phyloP scores from a whole-genome alignment of 1,140 invertebrate species.

The Periplaneta americana region DNA sequence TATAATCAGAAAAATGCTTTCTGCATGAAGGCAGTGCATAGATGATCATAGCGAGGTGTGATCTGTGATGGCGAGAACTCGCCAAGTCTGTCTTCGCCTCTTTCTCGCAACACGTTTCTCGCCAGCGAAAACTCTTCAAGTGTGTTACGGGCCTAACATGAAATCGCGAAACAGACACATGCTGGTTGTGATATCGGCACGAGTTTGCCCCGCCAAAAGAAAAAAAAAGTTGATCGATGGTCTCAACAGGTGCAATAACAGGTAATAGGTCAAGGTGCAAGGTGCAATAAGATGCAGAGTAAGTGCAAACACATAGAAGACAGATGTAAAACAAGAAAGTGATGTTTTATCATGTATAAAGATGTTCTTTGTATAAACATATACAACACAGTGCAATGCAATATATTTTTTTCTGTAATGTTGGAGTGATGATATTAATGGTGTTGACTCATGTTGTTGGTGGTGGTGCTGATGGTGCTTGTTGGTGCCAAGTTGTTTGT shows the following conservation, averaged over 20 bases:
- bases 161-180: too few relatives aligned
- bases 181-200: too few relatives aligned
- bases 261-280: background rate
- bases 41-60: too few relatives aligned
- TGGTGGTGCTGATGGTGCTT: constrained; percentile 7
- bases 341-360: background rate
- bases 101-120: too few relatives aligned
- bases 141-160: too few relatives aligned
- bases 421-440: background rate
- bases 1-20: too few relatives aligned
- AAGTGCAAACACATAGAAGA: background rate
- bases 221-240: background rate
- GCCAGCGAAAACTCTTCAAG: too few relatives aligned
- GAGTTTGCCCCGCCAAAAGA: too few relatives aligned
- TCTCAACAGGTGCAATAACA: background rate
- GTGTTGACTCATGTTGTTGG: background rate
- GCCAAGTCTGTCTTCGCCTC: too few relatives aligned
- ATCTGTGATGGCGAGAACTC: too few relatives aligned
- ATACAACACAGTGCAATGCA: background rate
- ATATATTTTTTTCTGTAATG: background rate
- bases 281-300: background rate
- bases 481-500: constrained; percentile 1
- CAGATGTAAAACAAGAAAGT: background rate
- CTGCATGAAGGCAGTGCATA: too few relatives aligned
- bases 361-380: background rate